phyloP scores from a whole-genome alignment of 2,113 vertebrate genomes.

The Nothoprocta perdicaria region DNA sequence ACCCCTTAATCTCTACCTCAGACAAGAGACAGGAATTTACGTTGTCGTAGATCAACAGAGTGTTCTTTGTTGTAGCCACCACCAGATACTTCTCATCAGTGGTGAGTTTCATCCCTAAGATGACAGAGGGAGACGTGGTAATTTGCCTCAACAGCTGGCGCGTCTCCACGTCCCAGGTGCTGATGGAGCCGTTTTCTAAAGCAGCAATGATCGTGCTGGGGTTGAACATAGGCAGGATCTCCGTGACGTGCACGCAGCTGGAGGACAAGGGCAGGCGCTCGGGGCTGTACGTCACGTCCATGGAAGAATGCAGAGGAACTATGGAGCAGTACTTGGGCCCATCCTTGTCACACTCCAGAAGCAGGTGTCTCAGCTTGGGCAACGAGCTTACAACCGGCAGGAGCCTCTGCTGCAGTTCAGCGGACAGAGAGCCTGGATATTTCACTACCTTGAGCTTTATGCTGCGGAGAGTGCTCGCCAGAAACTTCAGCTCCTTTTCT shows the following conservation, averaged over 20 bases:
- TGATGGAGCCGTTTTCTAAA: constrained; percentile 95
- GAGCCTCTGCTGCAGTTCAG: constrained; percentile 95
- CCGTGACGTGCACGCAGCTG: constrained; percentile 94
- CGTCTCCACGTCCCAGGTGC: constrained; percentile 96
- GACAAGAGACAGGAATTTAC: constrained; percentile 96
- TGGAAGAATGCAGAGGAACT: constrained; percentile 95
- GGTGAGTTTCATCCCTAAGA: constrained; percentile 92
- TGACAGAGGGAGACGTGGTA: constrained; percentile 92
- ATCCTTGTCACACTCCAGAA: constrained; percentile 97
- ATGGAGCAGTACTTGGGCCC: constrained; percentile 99
- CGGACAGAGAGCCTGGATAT: constrained; percentile 92
- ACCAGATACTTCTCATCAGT: constrained; percentile 95
- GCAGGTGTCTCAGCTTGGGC: constrained; percentile 94
- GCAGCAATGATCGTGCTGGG: constrained; percentile 93
- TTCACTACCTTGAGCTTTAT: constrained; percentile 91
- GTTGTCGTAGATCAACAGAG: constrained; percentile 95
- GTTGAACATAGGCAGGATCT: constrained; percentile 92
- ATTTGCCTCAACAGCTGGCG: constrained; percentile 93
- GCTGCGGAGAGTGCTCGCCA: constrained; percentile 90
- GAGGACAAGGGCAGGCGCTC: constrained; percentile 92
- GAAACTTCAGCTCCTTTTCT: constrained; percentile 96
- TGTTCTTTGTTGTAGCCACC: constrained; percentile 97
- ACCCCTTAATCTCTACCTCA: constrained; percentile 97
- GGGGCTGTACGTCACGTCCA: constrained; percentile 96
- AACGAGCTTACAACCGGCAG: constrained; percentile 95